Conservation (phyloP, 2,888 invertebrate genomes). For the Plutella xylostella region DNA sequence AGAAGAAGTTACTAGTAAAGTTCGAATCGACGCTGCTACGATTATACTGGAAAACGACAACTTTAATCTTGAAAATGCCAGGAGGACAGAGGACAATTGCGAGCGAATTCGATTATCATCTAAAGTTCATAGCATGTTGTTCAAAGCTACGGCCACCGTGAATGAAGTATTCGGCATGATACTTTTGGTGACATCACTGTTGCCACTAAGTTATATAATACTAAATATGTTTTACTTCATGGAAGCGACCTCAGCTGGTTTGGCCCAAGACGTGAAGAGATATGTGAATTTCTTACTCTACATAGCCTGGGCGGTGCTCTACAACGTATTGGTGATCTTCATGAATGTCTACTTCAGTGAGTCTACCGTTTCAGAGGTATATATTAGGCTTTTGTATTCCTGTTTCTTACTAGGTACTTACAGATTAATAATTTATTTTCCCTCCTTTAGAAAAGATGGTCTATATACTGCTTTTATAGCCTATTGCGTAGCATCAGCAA, state of each 20-base stretch:
- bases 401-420: no score
- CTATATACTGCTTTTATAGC: no score
- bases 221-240: slow-evolving; percentile 47
- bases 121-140: slow-evolving; percentile 34
- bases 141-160: slow-evolving; percentile 22
- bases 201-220: slow-evolving; percentile 29
- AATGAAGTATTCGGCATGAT: slow-evolving; percentile 33
- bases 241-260: slow-evolving; percentile 46
- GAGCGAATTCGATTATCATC: slow-evolving; percentile 39
- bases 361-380: slow-evolving; percentile 31
- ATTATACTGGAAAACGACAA: no score
- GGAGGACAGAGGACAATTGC: slow-evolving; percentile 26
- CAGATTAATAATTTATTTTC: no score
- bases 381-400: no score
- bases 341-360: slow-evolving; percentile 33
- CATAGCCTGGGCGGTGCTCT: slow-evolving; percentile 37
- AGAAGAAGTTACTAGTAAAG: slow-evolving; percentile 26
- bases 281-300: slow-evolving; percentile 37
- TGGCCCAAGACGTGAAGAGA: slow-evolving; percentile 33
- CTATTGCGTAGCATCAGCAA: no score
- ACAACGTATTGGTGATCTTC: slow-evolving; percentile 28
- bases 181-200: slow-evolving; percentile 28
- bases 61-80: slow-evolving; percentile 24
- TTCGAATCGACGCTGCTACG: slow-evolving; percentile 20
- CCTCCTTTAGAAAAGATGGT: no score